phyloP scores from a whole-genome alignment of 2,888 invertebrate species.

The Clusia tigrina region DNA sequence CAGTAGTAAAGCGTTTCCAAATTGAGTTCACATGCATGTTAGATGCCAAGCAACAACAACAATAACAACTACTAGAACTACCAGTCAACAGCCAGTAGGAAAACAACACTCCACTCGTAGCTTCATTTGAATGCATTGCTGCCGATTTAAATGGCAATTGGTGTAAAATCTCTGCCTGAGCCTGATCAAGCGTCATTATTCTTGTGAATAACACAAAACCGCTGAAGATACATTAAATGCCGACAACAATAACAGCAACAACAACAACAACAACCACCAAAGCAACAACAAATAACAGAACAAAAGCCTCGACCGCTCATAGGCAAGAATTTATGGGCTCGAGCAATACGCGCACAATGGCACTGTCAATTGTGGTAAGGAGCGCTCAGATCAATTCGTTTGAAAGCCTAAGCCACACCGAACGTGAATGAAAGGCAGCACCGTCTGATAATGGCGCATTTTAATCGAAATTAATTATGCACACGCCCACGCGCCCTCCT shows the following conservation, averaged over 20 bases:
- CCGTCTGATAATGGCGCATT: background rate
- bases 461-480: constrained; percentile 1
- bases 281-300: background rate
- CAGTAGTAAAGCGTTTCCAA: too few species aligned
- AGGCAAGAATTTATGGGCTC: background rate
- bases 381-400: background rate
- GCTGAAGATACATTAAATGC: too few species aligned
- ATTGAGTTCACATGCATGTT: too few species aligned
- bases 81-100: too few species aligned
- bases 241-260: background rate
- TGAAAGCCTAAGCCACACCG: background rate
- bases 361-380: background rate
- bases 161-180: too few species aligned
- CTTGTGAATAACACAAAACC: too few species aligned
- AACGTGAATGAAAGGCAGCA: background rate
- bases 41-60: too few species aligned
- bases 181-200: too few species aligned
- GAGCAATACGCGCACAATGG: background rate
- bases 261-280: background rate
- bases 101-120: too few species aligned
- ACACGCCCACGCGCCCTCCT: background rate
- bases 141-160: too few species aligned
- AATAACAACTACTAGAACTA: too few species aligned
- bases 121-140: too few species aligned
- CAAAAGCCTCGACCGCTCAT: background rate